Percentiles rank a stretch among this genome's conserved stretches.
These are phyloP conservation scores for Ifrita kowaldi DNA, from an alignment of 2,113 vertebrate genomes.

Conservation along the genomic window DNA sequence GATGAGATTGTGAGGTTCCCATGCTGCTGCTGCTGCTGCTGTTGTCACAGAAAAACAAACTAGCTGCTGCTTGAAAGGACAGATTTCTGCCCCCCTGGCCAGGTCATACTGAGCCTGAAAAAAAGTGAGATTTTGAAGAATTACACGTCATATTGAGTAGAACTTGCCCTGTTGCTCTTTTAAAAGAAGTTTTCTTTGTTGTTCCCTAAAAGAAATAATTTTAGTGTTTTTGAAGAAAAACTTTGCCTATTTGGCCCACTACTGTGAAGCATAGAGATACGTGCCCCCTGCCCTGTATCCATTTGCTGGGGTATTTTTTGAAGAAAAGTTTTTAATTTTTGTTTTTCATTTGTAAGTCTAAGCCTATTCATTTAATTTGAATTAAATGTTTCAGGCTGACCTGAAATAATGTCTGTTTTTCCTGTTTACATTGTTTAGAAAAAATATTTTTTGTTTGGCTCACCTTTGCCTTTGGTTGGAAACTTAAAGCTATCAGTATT, in stretches of 20 bases:
- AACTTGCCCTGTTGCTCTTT: not conserved
- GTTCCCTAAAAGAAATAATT: not conserved
- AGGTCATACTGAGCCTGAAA: not conserved
- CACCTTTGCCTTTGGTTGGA: not conserved
- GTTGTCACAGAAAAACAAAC: not conserved
- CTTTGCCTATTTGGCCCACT: not conserved
- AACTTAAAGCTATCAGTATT: not conserved
- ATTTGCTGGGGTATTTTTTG: not conserved
- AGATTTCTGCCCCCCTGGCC: not conserved
- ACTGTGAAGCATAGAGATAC: not conserved
- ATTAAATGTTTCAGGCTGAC: not conserved
- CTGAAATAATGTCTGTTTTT: not conserved
- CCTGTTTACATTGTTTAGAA: not conserved
- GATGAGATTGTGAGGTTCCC: not conserved
- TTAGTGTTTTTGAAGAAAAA: not conserved
- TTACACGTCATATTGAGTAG: not conserved
- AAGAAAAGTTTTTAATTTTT: not conserved
- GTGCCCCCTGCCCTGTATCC: accelerated
- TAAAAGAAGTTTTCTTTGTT: not conserved
- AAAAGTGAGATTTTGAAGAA: not conserved
- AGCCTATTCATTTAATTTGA: not conserved
- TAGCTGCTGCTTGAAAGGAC: not conserved
- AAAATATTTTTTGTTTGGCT: not conserved
- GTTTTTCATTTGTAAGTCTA: not conserved
- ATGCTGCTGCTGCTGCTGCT: not conserved